These are phyloP conservation scores for Campoplex nolae DNA, from an alignment of 2,888 invertebrate genomes.

Conservation along the genomic window DNA sequence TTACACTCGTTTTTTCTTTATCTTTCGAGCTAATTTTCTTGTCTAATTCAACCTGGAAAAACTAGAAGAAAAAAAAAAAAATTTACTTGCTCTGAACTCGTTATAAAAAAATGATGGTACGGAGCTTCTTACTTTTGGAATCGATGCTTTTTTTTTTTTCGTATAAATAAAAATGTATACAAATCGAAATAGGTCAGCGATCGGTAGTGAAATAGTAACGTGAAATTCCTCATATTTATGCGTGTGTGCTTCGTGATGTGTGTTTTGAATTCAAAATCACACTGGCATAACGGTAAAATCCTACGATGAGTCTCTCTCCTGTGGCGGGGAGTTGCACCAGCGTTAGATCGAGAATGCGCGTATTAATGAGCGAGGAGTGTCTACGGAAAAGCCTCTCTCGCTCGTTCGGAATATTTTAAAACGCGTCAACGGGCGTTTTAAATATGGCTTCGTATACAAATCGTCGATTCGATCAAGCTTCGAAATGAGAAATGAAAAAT, in stretches of 20 bases:
- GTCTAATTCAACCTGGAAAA: too few species aligned
- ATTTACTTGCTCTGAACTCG: background rate
- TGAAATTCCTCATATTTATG: background rate
- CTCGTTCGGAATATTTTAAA: slow-evolving; percentile 75
- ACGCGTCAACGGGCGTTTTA: slow-evolving; percentile 54
- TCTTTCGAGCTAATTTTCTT: too few species aligned
- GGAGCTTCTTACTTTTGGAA: too few species aligned
- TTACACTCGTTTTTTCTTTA: too few species aligned
- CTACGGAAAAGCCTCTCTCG: slow-evolving; percentile 71
- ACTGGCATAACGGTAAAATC: slow-evolving; percentile 57
- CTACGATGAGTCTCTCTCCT: slow-evolving; percentile 6
- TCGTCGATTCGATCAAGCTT: background rate
- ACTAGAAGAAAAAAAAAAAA: background rate
- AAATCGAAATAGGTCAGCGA: background rate
- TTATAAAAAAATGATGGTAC: too few species aligned
- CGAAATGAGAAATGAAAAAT: background rate
- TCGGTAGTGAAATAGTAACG: background rate
- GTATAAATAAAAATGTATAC: background rate
- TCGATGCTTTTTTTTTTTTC: too few species aligned
- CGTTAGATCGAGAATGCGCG: slow-evolving; percentile 26
- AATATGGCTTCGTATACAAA: slow-evolving; percentile 5
- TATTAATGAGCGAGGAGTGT: slow-evolving; percentile 68
- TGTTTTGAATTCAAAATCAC: slow-evolving; percentile 56
- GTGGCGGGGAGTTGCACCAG: slow-evolving; percentile 11
- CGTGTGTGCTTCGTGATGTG: background rate